Conservation (phyloP, 2,888 invertebrate genomes). For the Leptinotarsa rubiginosa region DNA sequence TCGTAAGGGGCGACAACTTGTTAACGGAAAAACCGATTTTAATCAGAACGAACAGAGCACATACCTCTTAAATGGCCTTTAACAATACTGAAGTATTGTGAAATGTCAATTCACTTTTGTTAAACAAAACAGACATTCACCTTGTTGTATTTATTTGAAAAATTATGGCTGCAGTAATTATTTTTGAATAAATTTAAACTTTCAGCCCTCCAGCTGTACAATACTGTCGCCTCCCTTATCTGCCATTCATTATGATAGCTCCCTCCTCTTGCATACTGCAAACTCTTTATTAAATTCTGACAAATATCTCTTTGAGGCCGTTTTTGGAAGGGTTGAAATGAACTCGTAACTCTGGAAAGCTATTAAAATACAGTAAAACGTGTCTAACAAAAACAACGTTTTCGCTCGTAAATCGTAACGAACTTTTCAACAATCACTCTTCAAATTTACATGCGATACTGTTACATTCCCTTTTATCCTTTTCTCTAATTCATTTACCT, state of each 20-base stretch:
- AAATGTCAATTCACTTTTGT: no score
- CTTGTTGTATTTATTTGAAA: background rate
- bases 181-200: background rate
- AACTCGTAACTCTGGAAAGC: conserved; percentile 33
- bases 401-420: conserved; percentile 50
- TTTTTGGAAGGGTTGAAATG: conserved; percentile 24
- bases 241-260: background rate
- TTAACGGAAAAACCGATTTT: no score
- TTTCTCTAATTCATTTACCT: conserved; percentile 48
- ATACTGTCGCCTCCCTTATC: background rate
- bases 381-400: conserved; percentile 40
- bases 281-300: conserved; percentile 20
- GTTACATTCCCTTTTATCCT: conserved; percentile 55
- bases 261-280: background rate
- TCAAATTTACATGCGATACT: conserved; percentile 59
- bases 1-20: no score
- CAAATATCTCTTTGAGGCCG: conserved; percentile 24
- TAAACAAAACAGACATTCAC: no score
- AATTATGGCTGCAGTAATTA: background rate
- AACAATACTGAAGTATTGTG: no score
- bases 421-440: conserved; percentile 53
- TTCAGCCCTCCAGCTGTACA: background rate
- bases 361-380: conserved; percentile 36
- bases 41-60: no score
- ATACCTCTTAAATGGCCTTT: no score